Evolutionary conservation across 2,888 invertebrate species (phyloP).

Genomic region (Danaus chrysippus): DNA sequence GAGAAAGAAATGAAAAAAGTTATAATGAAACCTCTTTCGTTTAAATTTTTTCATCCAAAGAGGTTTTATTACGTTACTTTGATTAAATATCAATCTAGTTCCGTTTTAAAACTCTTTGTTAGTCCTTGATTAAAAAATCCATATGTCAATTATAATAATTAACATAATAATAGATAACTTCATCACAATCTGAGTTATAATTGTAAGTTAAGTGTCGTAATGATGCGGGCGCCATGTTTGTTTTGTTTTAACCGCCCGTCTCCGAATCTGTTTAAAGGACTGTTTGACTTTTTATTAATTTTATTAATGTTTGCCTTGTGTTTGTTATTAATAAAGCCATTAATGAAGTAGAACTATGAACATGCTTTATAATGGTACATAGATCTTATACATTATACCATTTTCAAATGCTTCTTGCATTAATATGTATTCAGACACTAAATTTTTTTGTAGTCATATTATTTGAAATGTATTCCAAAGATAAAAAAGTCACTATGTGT

Average conservation of each 20-base stretch:
- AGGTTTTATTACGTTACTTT: too few relatives aligned
- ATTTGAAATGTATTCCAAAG: too few relatives aligned
- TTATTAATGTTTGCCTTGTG: not conserved
- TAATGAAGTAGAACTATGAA: too few relatives aligned
- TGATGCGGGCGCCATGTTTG: slow-evolving; percentile 61
- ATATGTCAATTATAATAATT: slow-evolving; percentile 35
- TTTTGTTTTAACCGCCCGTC: slow-evolving; percentile 37
- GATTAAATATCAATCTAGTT: not conserved
- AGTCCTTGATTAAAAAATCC: not conserved
- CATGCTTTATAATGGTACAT: too few relatives aligned
- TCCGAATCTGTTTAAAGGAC: not conserved
- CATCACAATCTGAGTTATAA: slow-evolving; percentile 71
- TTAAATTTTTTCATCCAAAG: too few relatives aligned
- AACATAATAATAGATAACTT: slow-evolving; percentile 52
- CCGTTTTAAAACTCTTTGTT: not conserved
- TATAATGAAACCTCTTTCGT: too few relatives aligned
- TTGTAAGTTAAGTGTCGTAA: slow-evolving; percentile 74
- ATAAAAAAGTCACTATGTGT: too few relatives aligned
- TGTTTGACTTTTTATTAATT: slow-evolving; percentile 1
- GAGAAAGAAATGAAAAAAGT: too few relatives aligned
- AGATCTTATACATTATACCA: too few relatives aligned
- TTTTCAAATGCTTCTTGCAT: too few relatives aligned
- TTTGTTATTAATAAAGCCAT: not conserved
- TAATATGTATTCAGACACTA: too few relatives aligned
- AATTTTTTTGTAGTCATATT: too few relatives aligned